A percentile compares a stretch with the other conserved stretches of the same genome.
Conservation (phyloP, 35 echinoderm and acorn worm species). For the Ophiothrix spiculata region DNA sequence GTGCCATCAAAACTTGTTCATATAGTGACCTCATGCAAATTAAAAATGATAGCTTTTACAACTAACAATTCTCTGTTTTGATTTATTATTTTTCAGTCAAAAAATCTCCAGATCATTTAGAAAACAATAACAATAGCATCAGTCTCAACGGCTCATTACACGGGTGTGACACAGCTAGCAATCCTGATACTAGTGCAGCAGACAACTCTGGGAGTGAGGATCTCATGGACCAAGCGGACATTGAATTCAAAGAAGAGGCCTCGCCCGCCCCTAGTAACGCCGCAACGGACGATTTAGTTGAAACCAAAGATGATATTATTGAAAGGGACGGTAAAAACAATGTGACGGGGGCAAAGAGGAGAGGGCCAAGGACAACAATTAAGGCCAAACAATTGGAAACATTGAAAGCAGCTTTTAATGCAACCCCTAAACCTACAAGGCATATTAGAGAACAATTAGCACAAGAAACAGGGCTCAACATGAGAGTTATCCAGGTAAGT, state of each 20-base stretch:
- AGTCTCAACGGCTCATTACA: slow-evolving; percentile 12
- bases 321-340: slow-evolving; percentile 47
- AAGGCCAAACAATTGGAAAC: slow-evolving; percentile 98
- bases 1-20: no score
- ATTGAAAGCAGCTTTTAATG: slow-evolving; percentile 88
- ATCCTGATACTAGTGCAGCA: slow-evolving; percentile 49
- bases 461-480: slow-evolving; percentile 93
- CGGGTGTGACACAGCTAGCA: slow-evolving; percentile 20
- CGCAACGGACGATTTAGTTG: slow-evolving; percentile 42
- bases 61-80: no score
- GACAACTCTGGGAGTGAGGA: slow-evolving; percentile 73
- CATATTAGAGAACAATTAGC: slow-evolving; percentile 97
- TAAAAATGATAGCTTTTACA: no score
- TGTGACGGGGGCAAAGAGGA: slow-evolving; percentile 76
- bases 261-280: slow-evolving; percentile 46
- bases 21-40: no score
- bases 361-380: slow-evolving; percentile 90
- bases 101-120: neutral
- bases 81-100: neutral
- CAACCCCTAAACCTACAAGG: slow-evolving; percentile 93
- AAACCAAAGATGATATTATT: slow-evolving; percentile 68
- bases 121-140: neutral
- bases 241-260: slow-evolving; percentile 33
- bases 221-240: slow-evolving; percentile 60
- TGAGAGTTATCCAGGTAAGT: slow-evolving; percentile 98